phyloP scores from a whole-genome alignment of 1,140 invertebrate species.

The Atta texana region DNA sequence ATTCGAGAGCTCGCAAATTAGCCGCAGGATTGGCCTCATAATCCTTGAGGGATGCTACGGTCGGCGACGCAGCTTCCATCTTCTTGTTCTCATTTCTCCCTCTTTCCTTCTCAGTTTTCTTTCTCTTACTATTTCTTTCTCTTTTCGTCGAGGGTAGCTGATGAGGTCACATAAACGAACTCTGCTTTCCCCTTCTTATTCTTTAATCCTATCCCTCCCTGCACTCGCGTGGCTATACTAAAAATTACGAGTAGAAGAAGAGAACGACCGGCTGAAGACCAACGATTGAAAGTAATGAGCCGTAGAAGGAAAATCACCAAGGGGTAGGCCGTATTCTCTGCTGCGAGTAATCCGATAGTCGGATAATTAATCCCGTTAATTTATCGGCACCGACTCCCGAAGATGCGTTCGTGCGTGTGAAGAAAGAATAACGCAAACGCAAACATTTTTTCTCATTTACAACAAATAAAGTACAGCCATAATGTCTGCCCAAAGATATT shows the following conservation, averaged over 20 bases:
- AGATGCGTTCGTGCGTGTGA: conserved; percentile 47
- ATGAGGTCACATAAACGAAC: conserved; percentile 84
- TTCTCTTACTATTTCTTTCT: conserved; percentile 26
- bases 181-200: conserved; percentile 82
- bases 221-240: conserved; percentile 74
- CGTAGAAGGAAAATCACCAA: conserved; percentile 70
- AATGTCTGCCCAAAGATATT: background rate
- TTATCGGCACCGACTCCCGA: conserved; percentile 59
- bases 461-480: background rate
- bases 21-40: conserved; percentile 84
- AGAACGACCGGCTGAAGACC: conserved; percentile 60
- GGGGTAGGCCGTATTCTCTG: conserved; percentile 59
- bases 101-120: conserved; percentile 44
- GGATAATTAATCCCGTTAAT: conserved; percentile 78
- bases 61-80: conserved; percentile 68
- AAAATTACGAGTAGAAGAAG: conserved; percentile 80
- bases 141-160: conserved; percentile 70
- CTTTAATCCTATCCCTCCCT: conserved; percentile 83
- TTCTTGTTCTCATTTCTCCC: conserved; percentile 61
- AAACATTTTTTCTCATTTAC: conserved; percentile 22
- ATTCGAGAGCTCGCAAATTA: conserved; percentile 85
- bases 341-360: conserved; percentile 64
- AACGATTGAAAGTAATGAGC: conserved; percentile 85
- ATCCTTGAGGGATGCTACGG: conserved; percentile 83
- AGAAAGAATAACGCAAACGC: conserved; percentile 28